A percentile compares a stretch with the other conserved stretches of the same genome.
Conservation (phyloP, 2,797 vertebrate species). For the Rhodeus uyekii region DNA sequence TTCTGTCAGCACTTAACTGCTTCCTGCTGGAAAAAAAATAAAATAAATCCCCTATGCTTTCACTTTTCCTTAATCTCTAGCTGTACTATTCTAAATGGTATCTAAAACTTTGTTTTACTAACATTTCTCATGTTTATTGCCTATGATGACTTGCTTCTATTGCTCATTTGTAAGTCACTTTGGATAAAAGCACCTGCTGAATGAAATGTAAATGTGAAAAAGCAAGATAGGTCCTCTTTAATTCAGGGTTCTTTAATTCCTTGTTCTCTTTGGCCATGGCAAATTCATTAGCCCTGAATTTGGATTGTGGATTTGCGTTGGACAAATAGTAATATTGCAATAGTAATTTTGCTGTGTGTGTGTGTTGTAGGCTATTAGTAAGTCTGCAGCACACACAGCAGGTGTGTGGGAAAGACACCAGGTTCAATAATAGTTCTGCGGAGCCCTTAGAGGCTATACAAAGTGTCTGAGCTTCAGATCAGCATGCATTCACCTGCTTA, state of each 20-base stretch:
- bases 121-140: no score
- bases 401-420: neutral
- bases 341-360: neutral
- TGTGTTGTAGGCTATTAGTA: neutral
- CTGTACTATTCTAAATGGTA: no score
- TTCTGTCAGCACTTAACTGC: neutral
- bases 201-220: neutral
- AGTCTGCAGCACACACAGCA: neutral
- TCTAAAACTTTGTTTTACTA: no score
- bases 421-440: neutral
- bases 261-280: neutral
- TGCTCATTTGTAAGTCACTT: neutral
- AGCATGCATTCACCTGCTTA: constrained; percentile 1
- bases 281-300: neutral
- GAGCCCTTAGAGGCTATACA: constrained; percentile 4
- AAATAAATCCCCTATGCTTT: no score
- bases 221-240: neutral
- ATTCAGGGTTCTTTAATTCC: neutral
- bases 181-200: neutral
- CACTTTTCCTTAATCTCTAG: no score
- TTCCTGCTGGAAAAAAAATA: no score
- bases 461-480: constrained; percentile 19
- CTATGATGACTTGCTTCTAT: neutral
- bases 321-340: constrained; percentile 4
- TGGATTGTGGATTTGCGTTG: neutral